phyloP scores from a whole-genome alignment of 2,113 vertebrate species.

The Gracilinanus agilis region DNA sequence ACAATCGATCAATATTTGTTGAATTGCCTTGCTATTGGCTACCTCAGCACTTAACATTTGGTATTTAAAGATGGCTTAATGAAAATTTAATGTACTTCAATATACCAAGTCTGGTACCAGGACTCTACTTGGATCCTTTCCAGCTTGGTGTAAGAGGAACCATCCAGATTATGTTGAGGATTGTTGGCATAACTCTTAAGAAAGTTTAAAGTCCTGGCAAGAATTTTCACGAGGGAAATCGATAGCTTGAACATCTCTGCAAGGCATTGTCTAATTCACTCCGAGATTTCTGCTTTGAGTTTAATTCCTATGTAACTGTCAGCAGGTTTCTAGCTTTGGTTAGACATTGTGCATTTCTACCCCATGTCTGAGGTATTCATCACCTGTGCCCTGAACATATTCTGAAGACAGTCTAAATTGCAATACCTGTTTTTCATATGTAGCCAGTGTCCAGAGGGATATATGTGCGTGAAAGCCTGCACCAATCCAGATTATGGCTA shows the following conservation, averaged over 20 bases:
- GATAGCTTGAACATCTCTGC: neutral
- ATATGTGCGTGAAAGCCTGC: slow-evolving; percentile 84
- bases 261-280: slow-evolving; percentile 1
- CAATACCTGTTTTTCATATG: neutral
- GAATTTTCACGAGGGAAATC: neutral
- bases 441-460: slow-evolving; percentile 94
- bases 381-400: neutral
- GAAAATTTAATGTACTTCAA: neutral
- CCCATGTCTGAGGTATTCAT: neutral
- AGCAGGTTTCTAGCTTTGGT: slow-evolving; percentile 14
- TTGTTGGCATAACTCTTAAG: neutral
- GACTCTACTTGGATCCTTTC: neutral
- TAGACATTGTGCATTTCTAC: neutral
- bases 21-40: neutral
- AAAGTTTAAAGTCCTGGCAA: neutral
- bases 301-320: neutral
- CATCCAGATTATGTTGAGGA: neutral
- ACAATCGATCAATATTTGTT: neutral
- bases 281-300: neutral
- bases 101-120: neutral
- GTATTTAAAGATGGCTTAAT: neutral
- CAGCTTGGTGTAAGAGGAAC: neutral
- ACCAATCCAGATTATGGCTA: slow-evolving; percentile 94
- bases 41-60: neutral
- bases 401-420: neutral